phyloP scores from a whole-genome alignment of 2,113 vertebrate genomes.

The Ellobius talpinus region DNA sequence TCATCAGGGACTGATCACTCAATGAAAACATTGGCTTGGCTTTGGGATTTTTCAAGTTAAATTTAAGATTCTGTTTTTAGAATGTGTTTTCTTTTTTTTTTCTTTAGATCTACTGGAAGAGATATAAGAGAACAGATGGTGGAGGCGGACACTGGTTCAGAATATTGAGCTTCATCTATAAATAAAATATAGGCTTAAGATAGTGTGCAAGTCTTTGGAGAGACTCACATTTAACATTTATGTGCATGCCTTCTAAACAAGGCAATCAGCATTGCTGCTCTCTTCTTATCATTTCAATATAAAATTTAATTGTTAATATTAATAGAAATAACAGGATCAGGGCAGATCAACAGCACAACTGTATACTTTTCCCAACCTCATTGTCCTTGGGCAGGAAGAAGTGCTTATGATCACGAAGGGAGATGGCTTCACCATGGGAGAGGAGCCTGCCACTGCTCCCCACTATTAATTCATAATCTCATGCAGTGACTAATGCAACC shows the following conservation, averaged over 20 bases:
- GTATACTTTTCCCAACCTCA: conserved; percentile 78
- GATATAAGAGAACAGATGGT: conserved; percentile 73
- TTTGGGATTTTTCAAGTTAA: conserved; percentile 48
- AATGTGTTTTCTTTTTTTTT: no score
- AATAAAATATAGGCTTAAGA: conserved; percentile 82
- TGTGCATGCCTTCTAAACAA: conserved; percentile 70
- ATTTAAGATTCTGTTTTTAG: conserved; percentile 65
- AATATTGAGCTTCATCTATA: conserved; percentile 67
- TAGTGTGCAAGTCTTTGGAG: conserved; percentile 67
- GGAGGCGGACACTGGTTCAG: conserved; percentile 46
- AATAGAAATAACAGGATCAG: conserved; percentile 80
- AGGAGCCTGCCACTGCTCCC: conserved; percentile 2
- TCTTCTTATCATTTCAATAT: conserved; percentile 79
- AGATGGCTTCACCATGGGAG: conserved; percentile 12
- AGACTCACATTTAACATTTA: conserved; percentile 74
- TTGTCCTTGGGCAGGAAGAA: conserved; percentile 63
- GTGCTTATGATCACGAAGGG: background rate
- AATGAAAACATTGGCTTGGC: conserved; percentile 77
- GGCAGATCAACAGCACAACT: conserved; percentile 44
- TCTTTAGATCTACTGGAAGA: conserved; percentile 33
- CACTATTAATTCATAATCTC: conserved; percentile 64
- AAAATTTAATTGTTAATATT: conserved; percentile 85
- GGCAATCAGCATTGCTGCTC: conserved; percentile 74
- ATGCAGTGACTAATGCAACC: conserved; percentile 37
- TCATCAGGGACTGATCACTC: background rate